Conservation (phyloP, 2,797 vertebrate species). For the Tenualosa thibaudeaui region DNA sequence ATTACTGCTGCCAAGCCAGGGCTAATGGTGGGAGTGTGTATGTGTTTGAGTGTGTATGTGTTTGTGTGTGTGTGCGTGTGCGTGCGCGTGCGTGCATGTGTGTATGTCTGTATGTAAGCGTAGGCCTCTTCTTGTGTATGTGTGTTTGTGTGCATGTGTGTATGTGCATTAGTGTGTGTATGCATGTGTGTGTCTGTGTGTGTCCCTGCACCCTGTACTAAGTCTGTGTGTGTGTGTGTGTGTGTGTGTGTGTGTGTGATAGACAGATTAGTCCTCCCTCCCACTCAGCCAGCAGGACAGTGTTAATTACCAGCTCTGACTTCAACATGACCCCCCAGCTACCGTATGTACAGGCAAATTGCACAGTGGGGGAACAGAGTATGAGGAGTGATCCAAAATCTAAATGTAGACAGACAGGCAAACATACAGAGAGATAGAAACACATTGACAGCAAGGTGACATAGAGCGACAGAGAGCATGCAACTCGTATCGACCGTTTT, state of each 20-base stretch:
- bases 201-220: too few species aligned
- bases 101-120: background rate
- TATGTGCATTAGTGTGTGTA: too few species aligned
- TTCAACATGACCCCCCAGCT: background rate
- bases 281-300: slow-evolving; percentile 38
- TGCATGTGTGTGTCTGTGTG: too few species aligned
- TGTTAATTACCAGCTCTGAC: slow-evolving; percentile 38
- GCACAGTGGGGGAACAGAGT: background rate
- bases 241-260: background rate
- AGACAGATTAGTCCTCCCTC: background rate
- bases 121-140: too few species aligned
- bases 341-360: background rate
- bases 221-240: background rate
- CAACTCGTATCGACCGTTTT: too few species aligned
- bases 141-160: too few species aligned
- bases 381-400: background rate
- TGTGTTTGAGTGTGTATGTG: background rate
- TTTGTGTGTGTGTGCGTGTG: slow-evolving; percentile 1
- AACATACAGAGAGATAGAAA: background rate
- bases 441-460: too few species aligned
- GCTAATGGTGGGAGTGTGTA: background rate
- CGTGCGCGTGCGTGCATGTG: background rate
- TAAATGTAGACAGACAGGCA: background rate
- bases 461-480: background rate
- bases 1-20: slow-evolving; percentile 25